Evolutionary conservation across 2,113 vertebrate genomes (phyloP).

Genomic region (Taurulus bubalis): DNA sequence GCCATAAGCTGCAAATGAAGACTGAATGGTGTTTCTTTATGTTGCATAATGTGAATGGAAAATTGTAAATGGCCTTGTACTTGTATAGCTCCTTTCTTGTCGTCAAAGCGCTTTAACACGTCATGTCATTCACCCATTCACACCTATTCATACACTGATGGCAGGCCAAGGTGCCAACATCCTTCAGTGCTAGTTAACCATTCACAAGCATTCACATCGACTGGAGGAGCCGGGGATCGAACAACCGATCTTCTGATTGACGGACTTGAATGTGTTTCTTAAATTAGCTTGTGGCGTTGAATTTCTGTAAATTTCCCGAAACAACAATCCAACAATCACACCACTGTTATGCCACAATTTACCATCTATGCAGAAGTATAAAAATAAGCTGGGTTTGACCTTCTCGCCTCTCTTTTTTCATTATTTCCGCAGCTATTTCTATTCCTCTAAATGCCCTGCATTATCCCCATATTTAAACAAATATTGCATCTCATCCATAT

Average conservation of each 20-base stretch:
- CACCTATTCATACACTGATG: neutral
- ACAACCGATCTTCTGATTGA: neutral
- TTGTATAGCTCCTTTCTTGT: neutral
- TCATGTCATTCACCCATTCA: neutral
- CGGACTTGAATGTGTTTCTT: neutral
- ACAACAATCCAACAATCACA: neutral
- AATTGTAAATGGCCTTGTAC: too few species aligned
- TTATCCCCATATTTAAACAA: neutral
- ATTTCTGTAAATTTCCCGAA: neutral
- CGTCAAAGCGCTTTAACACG: neutral
- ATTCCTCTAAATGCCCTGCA: neutral
- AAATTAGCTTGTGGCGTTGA: neutral
- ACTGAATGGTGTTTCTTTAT: neutral
- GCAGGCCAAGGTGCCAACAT: neutral
- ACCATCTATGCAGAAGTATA: neutral
- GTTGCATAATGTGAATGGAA: neutral
- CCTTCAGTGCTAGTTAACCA: neutral
- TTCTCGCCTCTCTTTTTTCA: neutral
- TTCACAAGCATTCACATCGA: neutral
- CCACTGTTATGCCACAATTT: neutral
- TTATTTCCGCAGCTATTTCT: neutral
- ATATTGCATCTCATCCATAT: neutral
- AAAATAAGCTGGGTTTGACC: neutral
- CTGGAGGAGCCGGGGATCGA: neutral
- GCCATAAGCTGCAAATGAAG: neutral